phyloP scores from a whole-genome alignment of 2,113 vertebrate species.

The Noturus placidus region DNA sequence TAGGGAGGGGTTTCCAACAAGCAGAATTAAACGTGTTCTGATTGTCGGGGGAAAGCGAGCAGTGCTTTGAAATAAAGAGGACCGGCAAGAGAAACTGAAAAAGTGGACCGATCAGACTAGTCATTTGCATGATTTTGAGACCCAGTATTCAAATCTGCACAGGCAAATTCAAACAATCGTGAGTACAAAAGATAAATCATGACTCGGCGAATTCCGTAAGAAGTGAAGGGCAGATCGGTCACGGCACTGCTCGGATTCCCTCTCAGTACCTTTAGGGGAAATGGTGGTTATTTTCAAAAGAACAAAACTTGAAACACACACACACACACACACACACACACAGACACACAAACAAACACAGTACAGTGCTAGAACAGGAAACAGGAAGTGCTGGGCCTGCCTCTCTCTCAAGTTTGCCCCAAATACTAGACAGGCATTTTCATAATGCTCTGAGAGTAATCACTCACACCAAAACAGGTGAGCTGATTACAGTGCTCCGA shows the following conservation, averaged over 20 bases:
- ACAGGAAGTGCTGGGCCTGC: not conserved
- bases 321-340: no score
- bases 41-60: constrained; percentile 60
- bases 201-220: constrained; percentile 45
- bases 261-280: constrained; percentile 42
- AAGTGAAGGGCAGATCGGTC: constrained; percentile 25
- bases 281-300: not conserved
- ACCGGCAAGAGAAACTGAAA: not conserved
- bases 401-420: not conserved
- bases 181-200: not conserved
- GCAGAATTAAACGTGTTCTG: constrained; percentile 27
- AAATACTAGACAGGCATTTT: not conserved
- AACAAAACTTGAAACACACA: not conserved
- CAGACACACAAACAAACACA: no score
- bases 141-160: not conserved
- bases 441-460: not conserved
- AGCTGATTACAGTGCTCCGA: not conserved
- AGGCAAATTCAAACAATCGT: not conserved
- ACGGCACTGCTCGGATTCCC: constrained; percentile 63
- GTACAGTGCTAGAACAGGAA: not conserved
- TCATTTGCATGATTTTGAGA: constrained; percentile 5
- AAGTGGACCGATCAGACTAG: not conserved
- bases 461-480: not conserved
- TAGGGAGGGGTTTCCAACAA: constrained; percentile 43
- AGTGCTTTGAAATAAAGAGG: constrained; percentile 54